Evolutionary conservation across 2,797 vertebrate genomes (phyloP).

Genomic region (Myiotriccus ornatus): DNA sequence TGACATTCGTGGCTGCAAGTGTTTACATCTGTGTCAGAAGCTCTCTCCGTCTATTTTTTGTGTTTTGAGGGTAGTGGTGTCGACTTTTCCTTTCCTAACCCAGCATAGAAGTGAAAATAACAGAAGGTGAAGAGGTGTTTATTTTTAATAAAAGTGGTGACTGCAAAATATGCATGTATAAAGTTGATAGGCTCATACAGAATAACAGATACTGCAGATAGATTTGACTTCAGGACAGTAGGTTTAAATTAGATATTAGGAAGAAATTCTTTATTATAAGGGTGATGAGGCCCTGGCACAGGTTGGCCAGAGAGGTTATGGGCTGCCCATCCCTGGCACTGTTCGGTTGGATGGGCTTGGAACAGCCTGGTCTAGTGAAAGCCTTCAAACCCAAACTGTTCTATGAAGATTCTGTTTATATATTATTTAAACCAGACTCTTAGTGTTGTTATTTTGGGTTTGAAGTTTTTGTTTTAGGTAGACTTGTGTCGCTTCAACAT

Average conservation of each 20-base stretch:
- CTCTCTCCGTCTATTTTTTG: not conserved
- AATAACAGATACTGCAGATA: not conserved
- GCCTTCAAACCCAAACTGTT: not conserved
- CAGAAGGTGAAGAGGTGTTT: not conserved
- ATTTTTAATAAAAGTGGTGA: not conserved
- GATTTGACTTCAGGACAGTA: not conserved
- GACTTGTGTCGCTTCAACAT: not conserved
- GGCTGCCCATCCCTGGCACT: not conserved
- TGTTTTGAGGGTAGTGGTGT: not conserved
- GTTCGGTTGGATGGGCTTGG: not conserved
- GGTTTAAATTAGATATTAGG: not conserved
- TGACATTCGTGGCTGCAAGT: not conserved
- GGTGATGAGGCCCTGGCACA: not conserved
- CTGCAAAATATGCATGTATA: fast-evolving
- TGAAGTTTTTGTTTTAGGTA: not conserved
- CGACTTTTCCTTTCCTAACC: not conserved
- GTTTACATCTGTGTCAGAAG: not conserved
- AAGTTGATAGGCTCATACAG: not conserved
- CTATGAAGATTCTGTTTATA: not conserved
- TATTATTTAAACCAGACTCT: not conserved
- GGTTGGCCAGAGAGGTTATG: not conserved
- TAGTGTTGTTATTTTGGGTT: not conserved
- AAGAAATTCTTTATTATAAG: not conserved
- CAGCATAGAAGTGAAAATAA: not conserved
- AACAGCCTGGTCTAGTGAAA: not conserved